Evolutionary conservation across 2,797 vertebrate species (phyloP).

Genomic region (Parauchenoglanis punctatus): DNA sequence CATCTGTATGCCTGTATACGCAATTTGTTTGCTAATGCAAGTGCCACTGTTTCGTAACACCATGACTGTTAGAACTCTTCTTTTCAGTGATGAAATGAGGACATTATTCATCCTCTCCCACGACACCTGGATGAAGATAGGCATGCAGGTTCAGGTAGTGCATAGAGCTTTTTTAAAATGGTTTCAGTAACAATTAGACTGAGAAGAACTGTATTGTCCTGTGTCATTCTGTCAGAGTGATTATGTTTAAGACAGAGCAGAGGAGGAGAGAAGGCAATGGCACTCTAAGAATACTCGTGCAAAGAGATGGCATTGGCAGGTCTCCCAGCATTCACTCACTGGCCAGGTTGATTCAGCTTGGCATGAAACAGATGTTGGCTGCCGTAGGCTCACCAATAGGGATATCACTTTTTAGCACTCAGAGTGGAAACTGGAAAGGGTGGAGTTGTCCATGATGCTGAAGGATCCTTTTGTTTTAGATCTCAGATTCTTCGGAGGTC

Average conservation of each 20-base stretch:
- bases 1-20: background rate
- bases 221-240: constrained; percentile 57
- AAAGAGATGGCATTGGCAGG: constrained; percentile 52
- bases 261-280: constrained; percentile 43
- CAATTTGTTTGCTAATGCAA: constrained; percentile 1
- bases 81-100: constrained; percentile 6
- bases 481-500: background rate
- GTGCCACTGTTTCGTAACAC: constrained; percentile 1
- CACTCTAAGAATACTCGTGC: constrained; percentile 59
- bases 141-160: background rate
- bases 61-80: constrained; percentile 1
- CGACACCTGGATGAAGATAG: constrained; percentile 35
- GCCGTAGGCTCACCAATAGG: constrained; percentile 37
- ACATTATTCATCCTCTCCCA: constrained; percentile 26
- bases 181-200: constrained; percentile 54
- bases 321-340: constrained; percentile 47
- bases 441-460: background rate
- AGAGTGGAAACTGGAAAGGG: background rate
- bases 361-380: constrained; percentile 50
- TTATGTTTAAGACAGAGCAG: constrained; percentile 49
- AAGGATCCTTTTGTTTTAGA: background rate
- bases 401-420: constrained; percentile 12
- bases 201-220: constrained; percentile 41
- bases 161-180: constrained; percentile 37
- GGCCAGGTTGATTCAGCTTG: constrained; percentile 51